phyloP scores from a whole-genome alignment of 2,888 invertebrate species.

The Panopea generosa region DNA sequence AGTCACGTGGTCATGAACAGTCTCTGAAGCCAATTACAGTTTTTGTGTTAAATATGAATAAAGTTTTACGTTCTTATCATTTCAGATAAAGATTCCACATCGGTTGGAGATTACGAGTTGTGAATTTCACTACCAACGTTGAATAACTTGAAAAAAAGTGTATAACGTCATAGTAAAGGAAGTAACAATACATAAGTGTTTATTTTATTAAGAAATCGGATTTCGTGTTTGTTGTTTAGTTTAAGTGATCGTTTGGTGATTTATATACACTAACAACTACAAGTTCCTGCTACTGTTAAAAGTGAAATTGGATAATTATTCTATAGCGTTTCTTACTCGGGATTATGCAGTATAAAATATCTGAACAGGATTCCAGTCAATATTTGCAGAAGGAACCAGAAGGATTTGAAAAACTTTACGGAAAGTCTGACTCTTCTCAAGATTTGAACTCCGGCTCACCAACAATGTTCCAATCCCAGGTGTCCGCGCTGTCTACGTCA shows the following conservation, averaged over 20 bases:
- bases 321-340: neutral
- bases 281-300: too few species aligned
- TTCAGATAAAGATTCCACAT: slow-evolving; percentile 8
- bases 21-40: slow-evolving; percentile 17
- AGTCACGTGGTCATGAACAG: slow-evolving; percentile 3
- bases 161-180: too few species aligned
- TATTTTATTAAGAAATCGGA: too few species aligned
- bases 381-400: slow-evolving; percentile 45
- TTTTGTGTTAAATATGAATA: slow-evolving; percentile 1
- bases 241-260: too few species aligned
- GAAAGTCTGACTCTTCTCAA: slow-evolving; percentile 35
- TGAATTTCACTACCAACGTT: neutral
- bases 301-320: too few species aligned
- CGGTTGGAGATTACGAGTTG: too few species aligned
- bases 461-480: slow-evolving; percentile 55
- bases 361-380: slow-evolving; percentile 37
- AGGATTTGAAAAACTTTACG: slow-evolving; percentile 47
- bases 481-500: slow-evolving; percentile 42
- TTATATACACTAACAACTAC: too few species aligned
- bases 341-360: slow-evolving; percentile 63
- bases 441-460: slow-evolving; percentile 41
- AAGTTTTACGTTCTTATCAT: slow-evolving; percentile 15
- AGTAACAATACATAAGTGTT: too few species aligned
- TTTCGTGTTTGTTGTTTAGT: too few species aligned
- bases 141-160: neutral